Percentiles rank a stretch among this genome's conserved stretches.
Conservation (phyloP, 2,113 vertebrate genomes). For the Bos taurus region ARS-UCD2.0 NC_037349.1:58204501-58205000, state of each 20-base stretch:
- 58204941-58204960: background rate
- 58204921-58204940: fast-evolving
- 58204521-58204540: background rate
- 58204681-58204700: background rate
- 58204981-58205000: background rate
- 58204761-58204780: background rate
- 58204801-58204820: fast-evolving
- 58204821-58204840: fast-evolving
- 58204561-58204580: background rate
- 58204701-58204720: fast-evolving
- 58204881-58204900: too few relatives aligned
- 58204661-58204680: background rate
- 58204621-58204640: background rate
- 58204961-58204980: background rate
- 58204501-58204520: fast-evolving
- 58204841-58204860: background rate
- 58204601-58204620: too few relatives aligned
- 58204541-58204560: background rate
- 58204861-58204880: background rate
- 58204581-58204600: background rate
- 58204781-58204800: background rate
- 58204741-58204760: fast-evolving
- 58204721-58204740: background rate
- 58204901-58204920: background rate
- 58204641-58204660: background rate